A percentile compares a stretch with the other conserved stretches of the same genome.
Conservation (phyloP, 2,888 invertebrate species). For the Sarcophaga subvicina region DNA sequence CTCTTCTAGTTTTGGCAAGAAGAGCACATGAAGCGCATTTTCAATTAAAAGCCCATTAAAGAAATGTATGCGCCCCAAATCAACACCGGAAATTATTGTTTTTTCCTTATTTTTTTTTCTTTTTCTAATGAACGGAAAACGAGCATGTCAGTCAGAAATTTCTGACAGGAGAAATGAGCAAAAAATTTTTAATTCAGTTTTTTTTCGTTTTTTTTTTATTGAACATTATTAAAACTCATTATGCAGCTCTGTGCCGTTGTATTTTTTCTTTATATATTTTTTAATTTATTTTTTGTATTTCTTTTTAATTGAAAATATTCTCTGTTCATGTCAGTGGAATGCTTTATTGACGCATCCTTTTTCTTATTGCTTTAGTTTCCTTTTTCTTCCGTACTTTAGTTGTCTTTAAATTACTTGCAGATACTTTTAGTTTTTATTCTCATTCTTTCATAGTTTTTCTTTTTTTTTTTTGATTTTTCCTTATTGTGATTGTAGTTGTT, state of each 20-base stretch:
- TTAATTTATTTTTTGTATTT: not conserved
- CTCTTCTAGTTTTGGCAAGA: not conserved
- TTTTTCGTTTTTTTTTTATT: not conserved
- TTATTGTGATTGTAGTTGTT: conserved; percentile 21
- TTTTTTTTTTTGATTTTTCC: not conserved
- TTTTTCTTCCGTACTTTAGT: not conserved
- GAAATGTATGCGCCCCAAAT: conserved; percentile 14
- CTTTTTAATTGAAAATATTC: not conserved
- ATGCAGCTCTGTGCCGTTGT: not conserved
- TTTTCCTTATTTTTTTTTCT: conserved; percentile 10
- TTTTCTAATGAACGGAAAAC: not conserved
- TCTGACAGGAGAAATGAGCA: not conserved
- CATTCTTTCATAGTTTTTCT: conserved; percentile 24
- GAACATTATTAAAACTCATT: not conserved
- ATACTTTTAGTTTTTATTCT: conserved; percentile 2
- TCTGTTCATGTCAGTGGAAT: not conserved
- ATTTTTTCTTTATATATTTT: not conserved
- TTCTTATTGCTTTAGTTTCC: not conserved
- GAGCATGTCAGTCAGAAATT: conserved; percentile 26
- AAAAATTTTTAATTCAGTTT: not conserved
- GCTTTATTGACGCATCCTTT: conserved; percentile 19
- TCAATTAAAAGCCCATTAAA: conserved; percentile 54
- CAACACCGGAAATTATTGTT: conserved; percentile 57
- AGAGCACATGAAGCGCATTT: not conserved
- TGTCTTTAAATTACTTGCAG: conserved; percentile 8